Evolutionary conservation across 2,888 invertebrate species (phyloP), one percentile per base, ranked within the genome.

Genomic region (Julus scandinavius): DNA sequence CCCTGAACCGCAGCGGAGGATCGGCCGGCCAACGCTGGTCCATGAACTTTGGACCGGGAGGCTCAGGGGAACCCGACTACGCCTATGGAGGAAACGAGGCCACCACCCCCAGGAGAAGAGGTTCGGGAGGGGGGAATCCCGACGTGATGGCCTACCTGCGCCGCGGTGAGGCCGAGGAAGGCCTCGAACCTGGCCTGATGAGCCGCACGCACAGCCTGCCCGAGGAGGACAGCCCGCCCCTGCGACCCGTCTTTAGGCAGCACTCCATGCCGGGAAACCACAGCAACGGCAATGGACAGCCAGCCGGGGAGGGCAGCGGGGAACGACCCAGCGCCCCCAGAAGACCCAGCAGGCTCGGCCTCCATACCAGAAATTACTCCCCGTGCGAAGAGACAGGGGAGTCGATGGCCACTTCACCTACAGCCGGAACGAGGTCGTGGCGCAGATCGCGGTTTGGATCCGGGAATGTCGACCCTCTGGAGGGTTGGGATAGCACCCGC

Each of bases 151-250:
- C 49, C 40, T 87, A 20, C 50, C 38, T 54, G 40, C 87, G 80
- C n/a, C 63, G 87, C 38, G 17, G 17, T 3, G 17, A 40, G 1
- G 80, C 29, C 0, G 63, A 58, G 17, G 88, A 86, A 3, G 80
- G 49, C 11, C 11, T 20, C n/a, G 41, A 45, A 9, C 41, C 49
- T 7, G 38, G 41, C 40, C 17, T 49, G 38, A 72, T 88, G 72
- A 58, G 40, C n/a, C 58, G 88, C 11, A 88, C 88, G 9, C 88
- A 87, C 80, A 88, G 88, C 80, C 38, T 88, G 17, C 88, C 88
- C 1, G 88, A 88, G 49, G 88, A 86, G 45, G 20, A 40, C 49
- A 86, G n/a, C 40, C 88, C 88, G 6, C 20, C 54, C 11, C 17
- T 54, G 54, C 80, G 87, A 5, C 87, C 63, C 40, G 87, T 87